Conservation (phyloP, 1,140 invertebrate species). For the Metaphire vulgaris region DNA sequence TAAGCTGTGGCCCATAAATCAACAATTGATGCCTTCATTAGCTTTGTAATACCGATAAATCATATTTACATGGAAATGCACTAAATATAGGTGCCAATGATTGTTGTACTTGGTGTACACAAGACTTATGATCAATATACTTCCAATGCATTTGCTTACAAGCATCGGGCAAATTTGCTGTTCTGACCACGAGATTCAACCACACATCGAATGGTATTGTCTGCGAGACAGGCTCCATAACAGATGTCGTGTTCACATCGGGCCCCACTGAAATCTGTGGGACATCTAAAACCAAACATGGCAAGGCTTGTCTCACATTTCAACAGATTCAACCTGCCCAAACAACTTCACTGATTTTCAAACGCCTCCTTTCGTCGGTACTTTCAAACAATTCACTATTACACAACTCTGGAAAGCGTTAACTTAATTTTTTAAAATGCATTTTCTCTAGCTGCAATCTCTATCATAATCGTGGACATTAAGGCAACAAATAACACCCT, state of each 20-base stretch:
- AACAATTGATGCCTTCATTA: conserved; percentile 1
- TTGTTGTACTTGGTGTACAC: too few relatives aligned
- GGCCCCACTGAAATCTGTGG: conserved; percentile 50
- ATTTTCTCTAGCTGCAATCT: too few relatives aligned
- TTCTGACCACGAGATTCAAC: conserved; percentile 13
- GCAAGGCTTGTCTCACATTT: too few relatives aligned
- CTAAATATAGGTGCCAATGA: background rate
- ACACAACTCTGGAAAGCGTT: too few relatives aligned
- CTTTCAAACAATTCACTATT: too few relatives aligned
- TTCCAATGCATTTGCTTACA: conserved; percentile 5
- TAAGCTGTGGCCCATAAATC: background rate
- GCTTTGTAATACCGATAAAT: background rate
- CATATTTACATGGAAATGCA: background rate
- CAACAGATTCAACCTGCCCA: too few relatives aligned
- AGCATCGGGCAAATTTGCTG: conserved; percentile 34
- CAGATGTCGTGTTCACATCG: conserved; percentile 31
- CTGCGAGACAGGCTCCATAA: conserved; percentile 26
- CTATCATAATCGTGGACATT: too few relatives aligned
- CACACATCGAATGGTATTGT: conserved; percentile 24
- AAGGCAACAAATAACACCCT: too few relatives aligned
- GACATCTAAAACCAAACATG: conserved; percentile 43
- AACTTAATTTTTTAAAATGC: too few relatives aligned
- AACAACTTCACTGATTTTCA: too few relatives aligned
- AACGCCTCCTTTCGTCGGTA: too few relatives aligned
- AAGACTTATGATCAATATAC: background rate